Base-by-base conservation (phyloP, 2,797 vertebrate genomes). In the Onychomys arenicola region DNA sequence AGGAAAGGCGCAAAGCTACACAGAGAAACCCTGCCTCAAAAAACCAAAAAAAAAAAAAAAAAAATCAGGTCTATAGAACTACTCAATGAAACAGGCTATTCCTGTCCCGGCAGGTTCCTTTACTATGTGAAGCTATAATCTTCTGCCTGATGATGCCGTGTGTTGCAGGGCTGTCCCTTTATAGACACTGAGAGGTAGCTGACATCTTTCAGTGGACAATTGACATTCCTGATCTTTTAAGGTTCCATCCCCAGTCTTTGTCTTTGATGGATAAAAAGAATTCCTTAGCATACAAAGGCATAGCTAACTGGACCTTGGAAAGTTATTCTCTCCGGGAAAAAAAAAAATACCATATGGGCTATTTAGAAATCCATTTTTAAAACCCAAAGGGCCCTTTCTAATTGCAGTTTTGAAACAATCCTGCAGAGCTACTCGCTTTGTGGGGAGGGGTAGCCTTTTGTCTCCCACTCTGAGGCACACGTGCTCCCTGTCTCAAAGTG, bases 291-390 rank as follows among this genome's bases (percentile, higher is more conserved):
- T 90, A 89, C 67, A 93, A 90, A 95, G 84, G 59, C 82, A 55
- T 89, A 88, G 78, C 90, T 83, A 75, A 77, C 40, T 27, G 10
- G 90, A 97, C 21, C 34, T 96, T 96, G 85, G 83, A 95, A 93
- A 97, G 57, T n/a, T 75, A 57, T 92, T 96, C 57, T 96, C 67
- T 95, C n/a, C 52, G 40, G 40, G 3, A 19, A 61, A 19, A 14
- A 55, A 78, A 49, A 69, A 77, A 63, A 32, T 34, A 34, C 65
- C 52, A n/a, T 81, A 78, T 93, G 77, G 95, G 85, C 90, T 95
- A 91, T 95, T 95, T 93, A 91, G 90, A 97, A 96, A 91, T 71
- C 57, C 88, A 91, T 90, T 96, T 97, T 95, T 83, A 83, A 97
- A 94, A 93, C 94, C 61, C 37, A 76, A 96, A 96, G 94, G 80